These are phyloP conservation scores for Lytechinus pictus DNA, from an alignment of 35 echinoderm and acorn worm genomes.

Conservation along the genomic window DNA sequence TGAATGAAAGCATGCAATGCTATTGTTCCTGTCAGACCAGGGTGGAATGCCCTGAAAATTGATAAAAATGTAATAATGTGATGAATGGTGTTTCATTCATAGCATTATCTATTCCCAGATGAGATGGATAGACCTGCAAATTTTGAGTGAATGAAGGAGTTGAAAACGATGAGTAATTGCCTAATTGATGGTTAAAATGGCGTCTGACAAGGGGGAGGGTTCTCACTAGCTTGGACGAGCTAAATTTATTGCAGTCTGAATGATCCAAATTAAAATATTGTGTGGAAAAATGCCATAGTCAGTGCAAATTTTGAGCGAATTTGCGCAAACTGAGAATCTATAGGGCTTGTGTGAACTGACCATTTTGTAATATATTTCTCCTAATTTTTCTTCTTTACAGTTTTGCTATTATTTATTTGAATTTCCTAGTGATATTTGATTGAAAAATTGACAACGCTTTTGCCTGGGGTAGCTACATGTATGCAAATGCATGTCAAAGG, in stretches of 20 bases:
- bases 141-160: background rate
- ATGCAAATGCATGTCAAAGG: background rate
- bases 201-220: background rate
- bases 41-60: slow-evolving; percentile 8
- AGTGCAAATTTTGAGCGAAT: background rate
- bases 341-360: background rate
- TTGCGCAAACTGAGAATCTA: background rate
- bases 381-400: background rate
- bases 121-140: background rate
- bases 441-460: background rate
- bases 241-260: background rate
- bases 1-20: background rate
- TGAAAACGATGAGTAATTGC: slow-evolving; percentile 3
- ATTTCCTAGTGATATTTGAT: background rate
- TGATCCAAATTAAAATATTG: background rate
- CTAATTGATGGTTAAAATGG: slow-evolving; percentile 11
- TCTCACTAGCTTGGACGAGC: background rate
- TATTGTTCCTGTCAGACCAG: background rate
- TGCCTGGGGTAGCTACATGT: background rate
- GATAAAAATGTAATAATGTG: background rate
- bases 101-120: background rate
- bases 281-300: background rate
- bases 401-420: background rate
- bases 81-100: background rate
- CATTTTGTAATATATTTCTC: too few relatives aligned